Evolutionary conservation across 2,888 invertebrate genomes (phyloP).

Genomic region (Leptopilina syphax): DNA sequence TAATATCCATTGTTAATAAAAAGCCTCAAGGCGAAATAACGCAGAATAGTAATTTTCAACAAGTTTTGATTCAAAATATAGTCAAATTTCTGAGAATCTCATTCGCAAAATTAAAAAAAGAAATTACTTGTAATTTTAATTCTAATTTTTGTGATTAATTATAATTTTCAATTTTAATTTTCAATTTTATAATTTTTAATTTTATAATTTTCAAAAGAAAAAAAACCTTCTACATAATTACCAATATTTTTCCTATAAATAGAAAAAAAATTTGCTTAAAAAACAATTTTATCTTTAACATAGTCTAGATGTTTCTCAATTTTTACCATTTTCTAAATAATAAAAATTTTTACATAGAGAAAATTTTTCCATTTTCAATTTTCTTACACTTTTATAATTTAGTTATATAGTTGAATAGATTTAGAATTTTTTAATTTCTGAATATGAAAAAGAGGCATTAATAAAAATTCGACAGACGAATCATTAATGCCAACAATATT

Average conservation of each 20-base stretch:
- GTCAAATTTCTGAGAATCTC: neutral
- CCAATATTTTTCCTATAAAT: neutral
- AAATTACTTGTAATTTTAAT: no score
- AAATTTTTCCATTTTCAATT: neutral
- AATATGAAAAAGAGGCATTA: neutral
- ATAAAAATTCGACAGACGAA: neutral
- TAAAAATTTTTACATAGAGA: neutral
- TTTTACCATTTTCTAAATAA: neutral
- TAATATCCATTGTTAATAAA: neutral
- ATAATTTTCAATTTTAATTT: no score
- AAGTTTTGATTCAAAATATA: neutral
- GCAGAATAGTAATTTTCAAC: conserved; percentile 6
- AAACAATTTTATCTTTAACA: neutral
- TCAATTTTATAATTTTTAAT: no score
- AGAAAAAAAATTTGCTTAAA: neutral
- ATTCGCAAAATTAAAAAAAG: neutral
- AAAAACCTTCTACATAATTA: neutral
- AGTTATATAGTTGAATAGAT: conserved; percentile 4
- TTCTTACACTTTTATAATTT: neutral
- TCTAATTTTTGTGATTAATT: no score
- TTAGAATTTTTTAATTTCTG: neutral
- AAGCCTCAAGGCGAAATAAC: neutral
- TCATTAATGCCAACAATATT: neutral
- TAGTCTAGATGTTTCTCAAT: neutral
- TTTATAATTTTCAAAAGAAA: neutral